Conservation (phyloP, 2,888 invertebrate genomes). For the Drosophila peninsularis region DNA sequence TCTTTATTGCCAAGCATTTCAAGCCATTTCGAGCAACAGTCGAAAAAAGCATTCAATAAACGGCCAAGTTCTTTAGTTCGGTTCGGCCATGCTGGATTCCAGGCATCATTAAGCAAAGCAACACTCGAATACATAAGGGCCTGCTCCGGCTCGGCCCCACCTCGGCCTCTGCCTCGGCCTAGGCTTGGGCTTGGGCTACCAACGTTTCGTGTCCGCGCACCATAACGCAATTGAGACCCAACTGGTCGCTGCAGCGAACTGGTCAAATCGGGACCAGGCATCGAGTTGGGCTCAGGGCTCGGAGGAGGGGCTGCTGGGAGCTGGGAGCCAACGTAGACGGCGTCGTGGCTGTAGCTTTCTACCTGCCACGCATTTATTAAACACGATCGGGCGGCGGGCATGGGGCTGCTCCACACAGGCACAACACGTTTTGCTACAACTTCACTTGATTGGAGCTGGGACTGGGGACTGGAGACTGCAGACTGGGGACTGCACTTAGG, state of each 20-base stretch:
- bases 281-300: constrained; percentile 21
- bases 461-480: constrained; percentile 25
- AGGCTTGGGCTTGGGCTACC: background rate
- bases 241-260: constrained; percentile 52
- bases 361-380: constrained; percentile 79
- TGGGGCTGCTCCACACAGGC: constrained; percentile 14
- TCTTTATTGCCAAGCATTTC: constrained; percentile 70
- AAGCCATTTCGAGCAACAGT: constrained; percentile 30
- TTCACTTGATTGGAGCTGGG: constrained; percentile 71
- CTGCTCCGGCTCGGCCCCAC: background rate
- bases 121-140: constrained; percentile 75
- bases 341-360: constrained; percentile 56
- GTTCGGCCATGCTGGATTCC: constrained; percentile 83
- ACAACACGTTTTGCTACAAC: constrained; percentile 76
- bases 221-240: constrained; percentile 55
- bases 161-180: background rate
- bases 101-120: constrained; percentile 72
- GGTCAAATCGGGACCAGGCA: constrained; percentile 50
- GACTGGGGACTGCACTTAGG: constrained; percentile 43
- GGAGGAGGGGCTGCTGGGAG: constrained; percentile 13
- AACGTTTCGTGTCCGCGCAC: constrained; percentile 1
- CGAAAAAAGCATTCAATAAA: constrained; percentile 59
- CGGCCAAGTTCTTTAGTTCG: constrained; percentile 36
- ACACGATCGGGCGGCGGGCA: constrained; percentile 63
- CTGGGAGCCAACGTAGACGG: constrained; percentile 8